Percentiles rank a stretch among this genome's conserved stretches.
Conservation (phyloP, 2,113 vertebrate genomes). For the Girardinichthys multiradiatus region DNA sequence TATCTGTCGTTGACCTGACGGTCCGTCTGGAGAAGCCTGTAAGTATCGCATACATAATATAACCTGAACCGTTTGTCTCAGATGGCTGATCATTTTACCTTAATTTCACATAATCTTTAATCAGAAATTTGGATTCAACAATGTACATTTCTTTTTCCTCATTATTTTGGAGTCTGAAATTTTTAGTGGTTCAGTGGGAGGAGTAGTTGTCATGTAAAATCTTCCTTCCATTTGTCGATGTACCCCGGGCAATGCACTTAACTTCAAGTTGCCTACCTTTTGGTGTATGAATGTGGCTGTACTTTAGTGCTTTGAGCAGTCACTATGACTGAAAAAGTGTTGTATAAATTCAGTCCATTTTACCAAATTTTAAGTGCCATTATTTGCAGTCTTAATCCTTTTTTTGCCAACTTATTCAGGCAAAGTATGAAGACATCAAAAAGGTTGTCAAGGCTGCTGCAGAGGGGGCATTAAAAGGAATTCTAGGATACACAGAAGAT, state of each 20-base stretch:
- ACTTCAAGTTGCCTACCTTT: too few species aligned
- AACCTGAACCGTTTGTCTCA: neutral
- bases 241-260: too few species aligned
- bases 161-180: neutral
- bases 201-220: too few species aligned
- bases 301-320: too few species aligned
- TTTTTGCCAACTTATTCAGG: slow-evolving; percentile 69
- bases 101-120: too few species aligned
- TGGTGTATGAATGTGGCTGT: too few species aligned
- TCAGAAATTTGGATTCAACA: too few species aligned
- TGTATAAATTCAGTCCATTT: too few species aligned
- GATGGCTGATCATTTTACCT: neutral
- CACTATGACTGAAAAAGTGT: too few species aligned
- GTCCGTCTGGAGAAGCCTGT: slow-evolving; percentile 95
- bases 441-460: slow-evolving; percentile 89
- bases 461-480: slow-evolving; percentile 90
- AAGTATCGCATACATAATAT: slow-evolving; percentile 56
- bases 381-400: neutral
- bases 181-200: too few species aligned
- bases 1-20: slow-evolving; percentile 96
- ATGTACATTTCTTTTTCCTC: fast-evolving
- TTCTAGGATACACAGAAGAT: slow-evolving; percentile 93
- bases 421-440: slow-evolving; percentile 96
- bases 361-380: neutral
- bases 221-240: too few species aligned